Base-by-base conservation (phyloP, 1,140 invertebrate genomes). In the Pseudomyrmex pallidus region DNA sequence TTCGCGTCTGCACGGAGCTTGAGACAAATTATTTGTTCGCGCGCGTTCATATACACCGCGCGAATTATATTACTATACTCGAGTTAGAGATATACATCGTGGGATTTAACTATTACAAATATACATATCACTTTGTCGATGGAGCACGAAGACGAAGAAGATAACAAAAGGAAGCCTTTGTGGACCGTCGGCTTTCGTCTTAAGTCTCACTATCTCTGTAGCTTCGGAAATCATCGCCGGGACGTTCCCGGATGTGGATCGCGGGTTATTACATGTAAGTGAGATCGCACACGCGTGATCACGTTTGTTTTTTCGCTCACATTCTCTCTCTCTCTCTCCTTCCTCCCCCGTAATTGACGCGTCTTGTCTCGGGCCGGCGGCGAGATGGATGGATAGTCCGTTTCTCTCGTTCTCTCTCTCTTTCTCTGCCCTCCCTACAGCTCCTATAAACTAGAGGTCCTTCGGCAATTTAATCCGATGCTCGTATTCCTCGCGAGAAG, bases 141-240 rank as follows among this genome's bases (percentile, higher is more conserved):
- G 83, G 57, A 83, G 54, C 82, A 61, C 83, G 67, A 78, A 88
- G 76, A 82, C 82, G 76, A 82, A 88, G 46, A 80, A 74, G 50
- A 80, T 56, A 86, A 83, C 64, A 80, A 78, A 85, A 85, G 63
- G 66, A 74, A 87, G 64, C 85, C 82, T 85, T 84, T 66, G 56
- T 54, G 56, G 35, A 77, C 35, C 22, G 73, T 73, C 74, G 73
- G 73, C 82, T 63, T 82, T 67, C 72, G 73, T 59, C 83, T 92
- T 35, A 35, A 93, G 91, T 92, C 89, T 93, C 89, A 92, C 92
- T 93, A 93, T 90, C 90, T 35, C 35, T 35, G 85, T 89, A 84
- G 57, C 61, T 52, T 62, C 35, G 74, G 83, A 87, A 82, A 85
- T 20, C 83, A 52, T 67, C 56, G 48, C 54, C 54, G 13, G 44